phyloP scores from a whole-genome alignment of 2,888 invertebrate species.

The Polia nebulosa region DNA sequence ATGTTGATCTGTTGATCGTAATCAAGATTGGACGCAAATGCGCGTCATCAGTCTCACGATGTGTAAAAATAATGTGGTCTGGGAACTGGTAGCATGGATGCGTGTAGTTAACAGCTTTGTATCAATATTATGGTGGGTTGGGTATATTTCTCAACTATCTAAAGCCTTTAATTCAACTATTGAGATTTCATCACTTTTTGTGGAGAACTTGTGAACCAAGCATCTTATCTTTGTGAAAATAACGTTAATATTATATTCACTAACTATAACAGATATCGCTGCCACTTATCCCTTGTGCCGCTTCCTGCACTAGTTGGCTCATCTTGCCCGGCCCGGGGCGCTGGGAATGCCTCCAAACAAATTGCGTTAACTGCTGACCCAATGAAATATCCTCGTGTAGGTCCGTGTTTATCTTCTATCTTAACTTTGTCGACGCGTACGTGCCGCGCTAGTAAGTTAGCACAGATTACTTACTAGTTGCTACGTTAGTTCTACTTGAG shows the following conservation, averaged over 20 bases:
- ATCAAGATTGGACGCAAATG: conserved; percentile 6
- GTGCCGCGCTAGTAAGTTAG: conserved; percentile 50
- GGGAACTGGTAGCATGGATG: background rate
- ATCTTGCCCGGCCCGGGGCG: conserved; percentile 70
- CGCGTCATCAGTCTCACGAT: background rate
- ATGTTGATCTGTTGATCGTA: conserved; percentile 23
- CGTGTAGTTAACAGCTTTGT: background rate
- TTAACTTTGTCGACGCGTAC: conserved; percentile 52
- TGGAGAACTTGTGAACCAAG: background rate
- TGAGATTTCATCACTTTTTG: background rate
- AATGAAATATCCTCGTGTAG: conserved; percentile 70
- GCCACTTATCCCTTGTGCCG: conserved; percentile 8
- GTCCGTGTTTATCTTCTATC: conserved; percentile 62
- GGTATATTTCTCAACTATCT: background rate
- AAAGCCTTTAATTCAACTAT: background rate
- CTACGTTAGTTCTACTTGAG: conserved; percentile 31
- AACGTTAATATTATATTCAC: background rate
- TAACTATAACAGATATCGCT: conserved; percentile 28
- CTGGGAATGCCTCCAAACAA: conserved; percentile 78
- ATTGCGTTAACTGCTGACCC: conserved; percentile 81
- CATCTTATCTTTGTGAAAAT: background rate
- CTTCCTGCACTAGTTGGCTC: conserved; percentile 72
- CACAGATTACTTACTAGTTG: conserved; percentile 55
- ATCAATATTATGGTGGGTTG: background rate
- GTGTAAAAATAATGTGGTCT: background rate